These are phyloP conservation scores for Symphodus melops DNA, from an alignment of 2,113 vertebrate species.

Conservation along the genomic window DNA sequence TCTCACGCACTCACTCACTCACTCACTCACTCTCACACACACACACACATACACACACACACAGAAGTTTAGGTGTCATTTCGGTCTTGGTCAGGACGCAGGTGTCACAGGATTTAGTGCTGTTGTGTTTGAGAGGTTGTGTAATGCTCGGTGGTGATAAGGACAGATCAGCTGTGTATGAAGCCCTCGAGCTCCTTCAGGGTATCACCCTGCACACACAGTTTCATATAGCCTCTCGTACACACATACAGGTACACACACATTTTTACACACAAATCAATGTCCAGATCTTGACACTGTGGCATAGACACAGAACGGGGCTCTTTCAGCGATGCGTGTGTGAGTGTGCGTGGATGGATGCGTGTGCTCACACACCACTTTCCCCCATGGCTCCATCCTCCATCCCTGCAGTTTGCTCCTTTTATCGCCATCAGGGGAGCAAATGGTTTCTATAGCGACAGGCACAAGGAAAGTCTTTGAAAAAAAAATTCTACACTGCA, in stretches of 20 bases:
- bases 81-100: not conserved
- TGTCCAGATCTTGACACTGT: constrained; percentile 63
- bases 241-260: constrained; percentile 15
- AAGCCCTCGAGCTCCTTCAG: constrained; percentile 5
- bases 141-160: constrained; percentile 31
- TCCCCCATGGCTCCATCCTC: constrained; percentile 65
- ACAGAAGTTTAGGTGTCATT: not conserved
- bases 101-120: constrained; percentile 38
- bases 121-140: constrained; percentile 30
- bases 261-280: constrained; percentile 54
- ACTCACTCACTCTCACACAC: not conserved
- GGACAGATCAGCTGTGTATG: constrained; percentile 13
- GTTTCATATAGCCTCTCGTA: constrained; percentile 13
- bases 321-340: constrained; percentile 26
- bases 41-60: not conserved
- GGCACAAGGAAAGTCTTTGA: constrained; percentile 56
- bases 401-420: constrained; percentile 73
- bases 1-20: not conserved
- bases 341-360: not conserved
- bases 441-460: constrained; percentile 82
- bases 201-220: not conserved
- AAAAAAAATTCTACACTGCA: constrained; percentile 18
- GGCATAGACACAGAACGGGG: constrained; percentile 38
- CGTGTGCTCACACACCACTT: constrained; percentile 5
- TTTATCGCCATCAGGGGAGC: constrained; percentile 71